Evolutionary conservation across 2,797 vertebrate species (phyloP).

Genomic region (Naso thynnoides): DNA sequence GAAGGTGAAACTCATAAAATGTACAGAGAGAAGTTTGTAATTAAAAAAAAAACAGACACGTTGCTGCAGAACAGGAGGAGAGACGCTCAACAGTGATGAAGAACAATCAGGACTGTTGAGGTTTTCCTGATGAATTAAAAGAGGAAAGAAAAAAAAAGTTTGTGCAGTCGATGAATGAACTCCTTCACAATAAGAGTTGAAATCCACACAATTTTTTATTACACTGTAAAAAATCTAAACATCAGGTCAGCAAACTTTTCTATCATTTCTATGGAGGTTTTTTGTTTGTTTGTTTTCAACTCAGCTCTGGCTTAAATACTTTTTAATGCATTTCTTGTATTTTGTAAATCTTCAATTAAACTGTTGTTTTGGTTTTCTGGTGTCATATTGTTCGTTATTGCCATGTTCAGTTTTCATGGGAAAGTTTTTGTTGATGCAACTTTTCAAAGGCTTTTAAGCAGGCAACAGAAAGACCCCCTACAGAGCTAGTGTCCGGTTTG

Average conservation of each 20-base stretch:
- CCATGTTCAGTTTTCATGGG: too few relatives aligned
- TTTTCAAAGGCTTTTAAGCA: too few relatives aligned
- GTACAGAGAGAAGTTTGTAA: too few relatives aligned
- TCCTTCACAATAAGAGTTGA: constrained; percentile 8
- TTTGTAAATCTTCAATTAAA: constrained; percentile 63
- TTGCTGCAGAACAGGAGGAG: too few relatives aligned
- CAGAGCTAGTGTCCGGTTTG: too few relatives aligned
- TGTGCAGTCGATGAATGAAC: neutral
- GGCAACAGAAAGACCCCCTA: too few relatives aligned
- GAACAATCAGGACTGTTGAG: too few relatives aligned
- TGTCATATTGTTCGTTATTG: neutral
- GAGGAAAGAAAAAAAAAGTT: neutral
- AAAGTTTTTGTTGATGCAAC: too few relatives aligned
- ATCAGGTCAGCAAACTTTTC: constrained; percentile 2
- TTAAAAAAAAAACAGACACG: neutral
- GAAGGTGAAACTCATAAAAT: too few relatives aligned
- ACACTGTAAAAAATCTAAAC: neutral
- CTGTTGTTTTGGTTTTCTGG: constrained; percentile 31
- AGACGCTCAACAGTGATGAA: too few relatives aligned
- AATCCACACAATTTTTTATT: neutral
- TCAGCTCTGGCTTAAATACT: neutral
- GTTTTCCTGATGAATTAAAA: too few relatives aligned
- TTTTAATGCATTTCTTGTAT: constrained; percentile 40
- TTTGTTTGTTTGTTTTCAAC: neutral
- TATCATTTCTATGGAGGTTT: neutral